Conservation (phyloP, 2,888 invertebrate species). For the Drosophila setosimentum region DNA sequence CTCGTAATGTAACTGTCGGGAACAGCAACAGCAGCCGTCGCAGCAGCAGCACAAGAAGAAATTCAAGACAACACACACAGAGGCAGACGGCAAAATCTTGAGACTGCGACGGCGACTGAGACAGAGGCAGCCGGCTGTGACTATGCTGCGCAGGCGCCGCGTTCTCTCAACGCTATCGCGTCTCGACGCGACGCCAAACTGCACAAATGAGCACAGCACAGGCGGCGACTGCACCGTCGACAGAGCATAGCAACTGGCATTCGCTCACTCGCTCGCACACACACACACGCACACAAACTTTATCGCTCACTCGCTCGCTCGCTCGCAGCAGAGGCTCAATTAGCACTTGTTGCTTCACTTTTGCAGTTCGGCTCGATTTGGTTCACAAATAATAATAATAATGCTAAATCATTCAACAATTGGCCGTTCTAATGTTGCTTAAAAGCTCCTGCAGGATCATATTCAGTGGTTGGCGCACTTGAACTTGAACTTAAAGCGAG, state of each 20-base stretch:
- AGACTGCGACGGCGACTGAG: conserved; percentile 37
- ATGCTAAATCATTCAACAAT: conserved; percentile 67
- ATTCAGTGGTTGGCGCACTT: conserved; percentile 52
- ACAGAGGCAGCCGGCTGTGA: conserved; percentile 54
- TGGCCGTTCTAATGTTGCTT: conserved; percentile 27
- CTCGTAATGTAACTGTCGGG: conserved; percentile 81
- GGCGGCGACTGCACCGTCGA: conserved; percentile 19
- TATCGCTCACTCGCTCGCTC: conserved; percentile 7
- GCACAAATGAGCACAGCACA: conserved; percentile 78
- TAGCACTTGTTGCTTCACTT: conserved; percentile 52
- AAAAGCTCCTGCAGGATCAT: conserved; percentile 42
- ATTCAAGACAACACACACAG: conserved; percentile 64
- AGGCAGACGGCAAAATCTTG: conserved; percentile 37
- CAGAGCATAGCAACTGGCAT: conserved; percentile 39
- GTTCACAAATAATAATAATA: conserved; percentile 64
- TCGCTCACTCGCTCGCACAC: conserved; percentile 1
- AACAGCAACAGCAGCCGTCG: conserved; percentile 68
- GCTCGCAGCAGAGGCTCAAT: conserved; percentile 36
- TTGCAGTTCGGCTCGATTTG: conserved; percentile 53
- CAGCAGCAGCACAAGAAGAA: conserved; percentile 58
- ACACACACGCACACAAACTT: background rate
- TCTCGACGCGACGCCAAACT: conserved; percentile 57
- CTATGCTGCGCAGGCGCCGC: conserved; percentile 56
- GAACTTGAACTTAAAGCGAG: conserved; percentile 75
- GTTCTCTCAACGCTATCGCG: conserved; percentile 50